These are phyloP conservation scores for Papilio xuthus DNA, from an alignment of 1,140 invertebrate genomes.

Conservation along the genomic window DNA sequence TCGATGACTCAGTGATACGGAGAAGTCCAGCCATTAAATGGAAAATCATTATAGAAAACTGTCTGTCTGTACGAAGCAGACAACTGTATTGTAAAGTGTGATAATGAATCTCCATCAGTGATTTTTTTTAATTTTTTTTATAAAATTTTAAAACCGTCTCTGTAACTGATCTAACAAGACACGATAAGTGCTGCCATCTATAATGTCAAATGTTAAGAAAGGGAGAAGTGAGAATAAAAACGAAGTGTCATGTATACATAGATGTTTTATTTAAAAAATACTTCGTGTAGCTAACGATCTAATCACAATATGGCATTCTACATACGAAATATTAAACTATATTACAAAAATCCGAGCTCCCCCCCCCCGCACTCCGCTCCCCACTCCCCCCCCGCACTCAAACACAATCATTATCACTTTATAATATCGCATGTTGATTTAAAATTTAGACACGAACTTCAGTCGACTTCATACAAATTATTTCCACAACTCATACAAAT, in stretches of 20 bases:
- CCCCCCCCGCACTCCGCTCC: constrained; percentile 40
- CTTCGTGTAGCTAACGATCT: constrained; percentile 59
- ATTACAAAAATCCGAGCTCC: constrained; percentile 49
- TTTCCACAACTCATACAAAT: constrained; percentile 21
- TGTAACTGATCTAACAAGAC: neutral
- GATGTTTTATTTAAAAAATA: constrained; percentile 68
- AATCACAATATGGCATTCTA: constrained; percentile 68
- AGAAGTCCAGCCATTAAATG: too few species aligned
- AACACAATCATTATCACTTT: constrained; percentile 34
- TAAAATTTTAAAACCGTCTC: too few species aligned
- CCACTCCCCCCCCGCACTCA: neutral
- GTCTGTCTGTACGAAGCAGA: too few species aligned
- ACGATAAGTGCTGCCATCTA: neutral
- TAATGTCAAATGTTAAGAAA: neutral
- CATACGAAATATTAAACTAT: constrained; percentile 50
- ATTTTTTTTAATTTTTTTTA: too few species aligned
- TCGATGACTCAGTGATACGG: too few species aligned
- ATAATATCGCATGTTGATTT: constrained; percentile 49
- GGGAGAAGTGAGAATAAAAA: constrained; percentile 48
- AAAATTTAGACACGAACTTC: constrained; percentile 44
- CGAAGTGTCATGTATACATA: constrained; percentile 55
- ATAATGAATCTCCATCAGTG: too few species aligned
- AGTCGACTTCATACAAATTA: constrained; percentile 30
- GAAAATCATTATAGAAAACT: too few species aligned
- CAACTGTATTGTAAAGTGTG: too few species aligned